These are phyloP conservation scores for Atta cephalotes DNA, from an alignment of 1,140 invertebrate species.

Conservation along the genomic window DNA sequence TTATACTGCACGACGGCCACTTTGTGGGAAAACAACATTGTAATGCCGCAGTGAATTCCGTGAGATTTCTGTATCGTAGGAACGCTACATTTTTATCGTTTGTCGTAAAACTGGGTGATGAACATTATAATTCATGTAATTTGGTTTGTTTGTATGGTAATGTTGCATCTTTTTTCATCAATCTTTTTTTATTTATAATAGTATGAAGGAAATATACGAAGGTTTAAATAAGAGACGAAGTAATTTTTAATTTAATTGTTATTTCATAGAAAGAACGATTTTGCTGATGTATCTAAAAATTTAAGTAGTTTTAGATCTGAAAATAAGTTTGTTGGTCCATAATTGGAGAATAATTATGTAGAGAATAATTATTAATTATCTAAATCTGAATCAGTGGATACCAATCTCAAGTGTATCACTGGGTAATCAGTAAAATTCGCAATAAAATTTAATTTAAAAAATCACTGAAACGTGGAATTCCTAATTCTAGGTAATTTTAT, in stretches of 20 bases:
- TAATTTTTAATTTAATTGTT: neutral
- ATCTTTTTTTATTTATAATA: neutral
- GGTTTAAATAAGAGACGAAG: neutral
- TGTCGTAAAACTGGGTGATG: neutral
- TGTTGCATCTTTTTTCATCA: neutral
- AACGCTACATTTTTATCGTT: neutral
- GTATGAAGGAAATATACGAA: no score
- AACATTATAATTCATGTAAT: neutral
- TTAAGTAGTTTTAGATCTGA: no score
- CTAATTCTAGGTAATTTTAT: no score
- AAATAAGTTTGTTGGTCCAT: no score
- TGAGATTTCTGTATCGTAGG: conserved; percentile 6
- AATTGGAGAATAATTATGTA: no score
- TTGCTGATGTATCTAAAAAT: no score
- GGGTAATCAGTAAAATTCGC: no score
- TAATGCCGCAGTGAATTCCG: neutral
- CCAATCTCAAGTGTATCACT: no score
- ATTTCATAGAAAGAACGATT: neutral
- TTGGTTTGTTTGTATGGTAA: neutral
- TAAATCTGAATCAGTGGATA: no score
- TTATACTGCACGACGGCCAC: conserved; percentile 36
- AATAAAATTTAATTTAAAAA: no score
- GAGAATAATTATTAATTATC: no score
- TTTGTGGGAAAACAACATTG: conserved; percentile 44
- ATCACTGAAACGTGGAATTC: no score